Conservation (phyloP, 2,113 vertebrate species). For the Bubo bubo region DNA sequence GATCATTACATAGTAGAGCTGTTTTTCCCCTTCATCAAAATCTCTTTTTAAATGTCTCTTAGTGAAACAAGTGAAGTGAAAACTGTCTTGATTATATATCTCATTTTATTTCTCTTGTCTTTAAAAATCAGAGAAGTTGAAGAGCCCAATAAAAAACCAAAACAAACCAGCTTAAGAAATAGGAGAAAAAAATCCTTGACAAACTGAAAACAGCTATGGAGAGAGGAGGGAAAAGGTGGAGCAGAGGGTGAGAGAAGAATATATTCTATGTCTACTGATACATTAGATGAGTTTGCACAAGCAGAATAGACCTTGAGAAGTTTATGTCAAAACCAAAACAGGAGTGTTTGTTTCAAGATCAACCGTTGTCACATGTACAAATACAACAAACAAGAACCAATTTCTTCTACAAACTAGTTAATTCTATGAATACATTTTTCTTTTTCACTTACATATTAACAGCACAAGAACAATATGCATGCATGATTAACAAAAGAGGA, state of each 20-base stretch:
- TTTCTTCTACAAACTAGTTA: constrained; percentile 3
- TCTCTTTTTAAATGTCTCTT: constrained; percentile 39
- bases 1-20: constrained; percentile 32
- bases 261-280: neutral
- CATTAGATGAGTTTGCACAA: constrained; percentile 1
- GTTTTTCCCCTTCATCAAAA: constrained; percentile 48
- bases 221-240: neutral
- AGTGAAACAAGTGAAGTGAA: constrained; percentile 60
- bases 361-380: neutral
- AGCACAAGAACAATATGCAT: constrained; percentile 21
- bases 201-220: neutral
- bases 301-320: neutral
- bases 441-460: constrained; percentile 1
- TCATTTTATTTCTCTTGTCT: constrained; percentile 47
- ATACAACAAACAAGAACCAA: neutral
- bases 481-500: neutral
- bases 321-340: constrained; percentile 1
- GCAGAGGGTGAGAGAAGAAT: neutral
- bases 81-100: constrained; percentile 66
- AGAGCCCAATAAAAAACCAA: neutral
- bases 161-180: neutral
- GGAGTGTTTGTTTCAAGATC: constrained; percentile 34
- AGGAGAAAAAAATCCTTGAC: constrained; percentile 26
- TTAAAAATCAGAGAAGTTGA: constrained; percentile 65
- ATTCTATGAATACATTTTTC: neutral